Conservation (phyloP, 2,113 vertebrate genomes). For the Arizona elegans region DNA sequence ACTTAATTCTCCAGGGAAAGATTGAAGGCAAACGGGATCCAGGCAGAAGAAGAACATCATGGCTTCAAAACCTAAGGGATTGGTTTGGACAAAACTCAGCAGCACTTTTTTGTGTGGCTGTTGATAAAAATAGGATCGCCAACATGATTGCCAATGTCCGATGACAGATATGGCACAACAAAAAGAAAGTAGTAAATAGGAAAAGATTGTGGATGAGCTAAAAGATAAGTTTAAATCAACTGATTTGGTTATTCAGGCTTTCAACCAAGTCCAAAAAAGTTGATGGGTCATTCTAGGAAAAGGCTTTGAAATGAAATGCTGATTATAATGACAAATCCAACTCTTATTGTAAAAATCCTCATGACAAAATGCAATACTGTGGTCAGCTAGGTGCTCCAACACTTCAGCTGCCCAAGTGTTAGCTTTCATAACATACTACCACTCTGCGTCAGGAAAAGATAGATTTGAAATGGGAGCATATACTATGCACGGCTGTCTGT, state of each 20-base stretch:
- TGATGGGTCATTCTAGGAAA: background rate
- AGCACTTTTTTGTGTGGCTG: too few species aligned
- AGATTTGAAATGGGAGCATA: slow-evolving; percentile 59
- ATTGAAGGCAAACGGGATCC: too few species aligned
- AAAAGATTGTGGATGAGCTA: background rate
- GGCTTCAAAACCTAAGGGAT: too few species aligned
- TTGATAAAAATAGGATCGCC: too few species aligned
- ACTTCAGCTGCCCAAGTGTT: background rate
- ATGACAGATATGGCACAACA: too few species aligned
- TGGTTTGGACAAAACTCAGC: too few species aligned
- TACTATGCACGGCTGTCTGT: slow-evolving; percentile 61
- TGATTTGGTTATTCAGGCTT: background rate
- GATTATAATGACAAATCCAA: background rate
- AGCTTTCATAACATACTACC: background rate
- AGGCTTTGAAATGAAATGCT: background rate
- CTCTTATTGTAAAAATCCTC: background rate
- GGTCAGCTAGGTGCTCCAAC: rapidly evolving
- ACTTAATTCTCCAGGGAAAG: too few species aligned
- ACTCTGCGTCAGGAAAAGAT: slow-evolving; percentile 19
- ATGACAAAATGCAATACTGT: background rate
- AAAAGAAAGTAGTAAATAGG: background rate
- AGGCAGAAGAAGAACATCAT: too few species aligned
- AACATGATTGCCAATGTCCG: too few species aligned
- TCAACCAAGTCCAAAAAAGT: background rate
- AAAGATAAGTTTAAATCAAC: background rate